These are phyloP conservation scores for Camelus bactrianus DNA, from an alignment of 2,113 vertebrate genomes.

Conservation along the genomic window DNA sequence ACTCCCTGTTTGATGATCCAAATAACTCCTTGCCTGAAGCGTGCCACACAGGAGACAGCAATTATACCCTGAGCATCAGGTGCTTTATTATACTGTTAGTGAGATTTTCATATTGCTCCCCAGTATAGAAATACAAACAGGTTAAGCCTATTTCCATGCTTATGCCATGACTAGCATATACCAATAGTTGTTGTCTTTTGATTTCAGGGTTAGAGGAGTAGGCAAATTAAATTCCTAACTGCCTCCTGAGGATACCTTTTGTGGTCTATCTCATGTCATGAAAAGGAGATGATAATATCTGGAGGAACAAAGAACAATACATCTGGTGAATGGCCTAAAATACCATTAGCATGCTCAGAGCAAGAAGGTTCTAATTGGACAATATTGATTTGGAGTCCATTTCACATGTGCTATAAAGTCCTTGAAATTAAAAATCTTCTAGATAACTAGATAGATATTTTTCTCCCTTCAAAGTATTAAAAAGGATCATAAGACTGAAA, in stretches of 20 bases:
- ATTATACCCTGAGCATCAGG: constrained; percentile 12
- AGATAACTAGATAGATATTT: constrained; percentile 3
- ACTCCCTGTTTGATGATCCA: background rate
- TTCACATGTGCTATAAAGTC: constrained; percentile 18
- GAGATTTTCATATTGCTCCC: background rate
- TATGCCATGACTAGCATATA: background rate
- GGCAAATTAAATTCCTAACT: constrained; percentile 3
- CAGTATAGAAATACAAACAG: background rate
- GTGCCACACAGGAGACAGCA: background rate
- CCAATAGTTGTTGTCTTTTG: background rate
- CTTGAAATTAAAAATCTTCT: background rate
- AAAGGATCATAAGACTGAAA: background rate
- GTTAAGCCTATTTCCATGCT: background rate
- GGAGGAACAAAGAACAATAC: background rate
- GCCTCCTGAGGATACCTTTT: background rate
- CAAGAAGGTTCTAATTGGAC: constrained; percentile 28
- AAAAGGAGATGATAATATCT: constrained; percentile 15
- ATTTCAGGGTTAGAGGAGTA: background rate
- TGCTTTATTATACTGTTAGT: background rate
- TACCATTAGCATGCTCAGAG: background rate
- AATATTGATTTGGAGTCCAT: background rate
- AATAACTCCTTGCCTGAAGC: constrained; percentile 21
- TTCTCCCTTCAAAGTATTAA: background rate
- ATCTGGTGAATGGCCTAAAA: background rate
- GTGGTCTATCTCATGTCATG: background rate